Evolutionary conservation across 2,113 vertebrate genomes (phyloP).

Genomic region (Turnix velox): DNA sequence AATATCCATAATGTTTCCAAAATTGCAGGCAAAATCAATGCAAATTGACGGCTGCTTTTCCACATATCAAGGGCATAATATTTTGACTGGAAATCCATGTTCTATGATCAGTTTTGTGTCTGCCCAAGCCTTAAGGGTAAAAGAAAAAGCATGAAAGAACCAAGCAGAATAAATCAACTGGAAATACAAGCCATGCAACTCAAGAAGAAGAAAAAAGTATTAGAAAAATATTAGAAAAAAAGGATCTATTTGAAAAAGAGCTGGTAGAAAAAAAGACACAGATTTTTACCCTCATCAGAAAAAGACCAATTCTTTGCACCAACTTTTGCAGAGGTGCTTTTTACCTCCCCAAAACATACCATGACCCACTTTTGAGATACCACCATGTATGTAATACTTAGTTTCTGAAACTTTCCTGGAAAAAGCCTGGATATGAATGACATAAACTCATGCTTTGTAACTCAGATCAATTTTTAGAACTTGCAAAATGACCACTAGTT

Average conservation of each 20-base stretch:
- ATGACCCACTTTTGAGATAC: not conserved
- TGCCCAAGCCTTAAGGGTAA: not conserved
- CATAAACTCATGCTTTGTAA: not conserved
- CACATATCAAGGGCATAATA: not conserved
- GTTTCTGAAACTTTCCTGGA: not conserved
- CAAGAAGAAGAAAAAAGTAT: not conserved
- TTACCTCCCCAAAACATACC: not conserved
- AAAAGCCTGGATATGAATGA: not conserved
- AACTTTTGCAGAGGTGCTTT: not conserved
- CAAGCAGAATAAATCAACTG: not conserved
- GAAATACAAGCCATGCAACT: not conserved
- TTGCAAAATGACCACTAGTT: not conserved
- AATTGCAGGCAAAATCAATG: not conserved
- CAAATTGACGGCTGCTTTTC: not conserved
- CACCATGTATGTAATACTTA: not conserved
- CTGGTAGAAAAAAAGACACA: not conserved
- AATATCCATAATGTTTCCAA: not conserved
- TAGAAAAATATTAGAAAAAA: not conserved
- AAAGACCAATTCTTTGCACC: not conserved
- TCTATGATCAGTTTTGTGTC: not conserved
- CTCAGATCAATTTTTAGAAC: not conserved
- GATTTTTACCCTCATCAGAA: not conserved
- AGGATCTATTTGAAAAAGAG: not conserved
- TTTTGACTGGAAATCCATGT: not conserved
- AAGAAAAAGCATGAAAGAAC: not conserved